Evolutionary conservation across 1,140 invertebrate genomes (phyloP).

Genomic region (Aphaenogaster ashmeadi): DNA sequence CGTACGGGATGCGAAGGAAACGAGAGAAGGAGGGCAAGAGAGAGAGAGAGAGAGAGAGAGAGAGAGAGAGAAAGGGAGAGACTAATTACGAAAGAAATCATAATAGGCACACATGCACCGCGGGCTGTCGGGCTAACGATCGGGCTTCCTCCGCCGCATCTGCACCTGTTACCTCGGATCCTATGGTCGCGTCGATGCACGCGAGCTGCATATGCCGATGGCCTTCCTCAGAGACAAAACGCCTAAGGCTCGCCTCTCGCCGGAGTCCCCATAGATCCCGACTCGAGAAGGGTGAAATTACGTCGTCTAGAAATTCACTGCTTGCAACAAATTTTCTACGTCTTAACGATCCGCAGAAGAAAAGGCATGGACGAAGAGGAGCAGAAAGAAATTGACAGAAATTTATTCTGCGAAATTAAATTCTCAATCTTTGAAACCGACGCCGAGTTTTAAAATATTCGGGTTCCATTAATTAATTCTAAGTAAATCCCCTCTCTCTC

Average conservation of each 20-base stretch:
- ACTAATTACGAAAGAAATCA: conserved; percentile 83
- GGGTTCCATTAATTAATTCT: not conserved
- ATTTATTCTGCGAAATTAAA: conserved; percentile 25
- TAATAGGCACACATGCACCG: conserved; percentile 79
- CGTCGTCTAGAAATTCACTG: conserved; percentile 23
- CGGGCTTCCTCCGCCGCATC: conserved; percentile 80
- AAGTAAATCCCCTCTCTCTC: not conserved
- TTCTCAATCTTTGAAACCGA: not conserved
- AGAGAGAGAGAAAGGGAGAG: conserved; percentile 52
- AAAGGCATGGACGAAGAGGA: not conserved
- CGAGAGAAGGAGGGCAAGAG: conserved; percentile 26
- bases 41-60: conserved; percentile 44
- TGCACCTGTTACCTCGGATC: conserved; percentile 81
- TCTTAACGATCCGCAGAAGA: not conserved
- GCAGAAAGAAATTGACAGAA: not conserved
- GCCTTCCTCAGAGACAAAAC: conserved; percentile 77
- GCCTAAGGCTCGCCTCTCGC: conserved; percentile 70
- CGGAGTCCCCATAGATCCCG: conserved; percentile 44
- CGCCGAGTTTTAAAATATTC: not conserved
- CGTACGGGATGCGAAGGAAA: conserved; percentile 32
- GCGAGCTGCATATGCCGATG: conserved; percentile 83
- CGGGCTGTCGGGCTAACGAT: conserved; percentile 81
- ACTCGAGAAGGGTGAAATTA: conserved; percentile 30
- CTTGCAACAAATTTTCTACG: not conserved
- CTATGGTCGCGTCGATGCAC: conserved; percentile 76